phyloP scores from a whole-genome alignment of 2,888 invertebrate species.

The Thalpophila matura region DNA sequence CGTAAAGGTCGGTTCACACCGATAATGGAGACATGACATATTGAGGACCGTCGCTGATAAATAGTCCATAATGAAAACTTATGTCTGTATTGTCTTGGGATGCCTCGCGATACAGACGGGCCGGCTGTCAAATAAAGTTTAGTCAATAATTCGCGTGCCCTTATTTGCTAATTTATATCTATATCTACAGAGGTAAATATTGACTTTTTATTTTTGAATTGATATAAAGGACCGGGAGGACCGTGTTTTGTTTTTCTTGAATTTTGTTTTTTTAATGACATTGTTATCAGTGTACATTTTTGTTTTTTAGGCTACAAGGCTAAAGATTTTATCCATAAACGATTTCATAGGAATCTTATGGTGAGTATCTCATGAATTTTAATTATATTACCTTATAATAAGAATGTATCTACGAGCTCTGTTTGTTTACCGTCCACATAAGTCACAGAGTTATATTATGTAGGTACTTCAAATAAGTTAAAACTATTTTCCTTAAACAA shows the following conservation, averaged over 20 bases:
- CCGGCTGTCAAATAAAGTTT: constrained; percentile 44
- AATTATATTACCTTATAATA: too few species aligned
- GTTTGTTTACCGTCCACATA: too few species aligned
- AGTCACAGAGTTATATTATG: too few species aligned
- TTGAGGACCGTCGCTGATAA: constrained; percentile 79
- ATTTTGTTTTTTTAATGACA: too few species aligned
- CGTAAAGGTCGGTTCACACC: constrained; percentile 75
- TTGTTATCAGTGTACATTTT: too few species aligned
- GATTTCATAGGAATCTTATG: too few species aligned
- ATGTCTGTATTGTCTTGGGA: constrained; percentile 70
- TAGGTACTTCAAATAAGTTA: neutral
- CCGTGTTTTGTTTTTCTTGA: too few species aligned
- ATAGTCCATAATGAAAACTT: constrained; percentile 78
- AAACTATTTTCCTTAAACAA: constrained; percentile 5
- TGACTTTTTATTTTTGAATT: constrained; percentile 3
- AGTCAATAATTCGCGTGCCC: constrained; percentile 42
- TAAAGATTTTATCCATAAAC: too few species aligned
- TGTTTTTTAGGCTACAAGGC: too few species aligned
- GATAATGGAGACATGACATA: constrained; percentile 86
- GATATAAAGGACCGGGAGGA: neutral
- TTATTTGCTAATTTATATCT: constrained; percentile 35
- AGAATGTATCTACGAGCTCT: too few species aligned
- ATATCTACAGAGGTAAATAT: neutral
- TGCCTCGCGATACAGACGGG: constrained; percentile 24
- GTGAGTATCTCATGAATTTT: neutral